These are phyloP conservation scores for Hirtodrosophila histrioides DNA, from an alignment of 2,888 invertebrate genomes.

Conservation along the genomic window DNA sequence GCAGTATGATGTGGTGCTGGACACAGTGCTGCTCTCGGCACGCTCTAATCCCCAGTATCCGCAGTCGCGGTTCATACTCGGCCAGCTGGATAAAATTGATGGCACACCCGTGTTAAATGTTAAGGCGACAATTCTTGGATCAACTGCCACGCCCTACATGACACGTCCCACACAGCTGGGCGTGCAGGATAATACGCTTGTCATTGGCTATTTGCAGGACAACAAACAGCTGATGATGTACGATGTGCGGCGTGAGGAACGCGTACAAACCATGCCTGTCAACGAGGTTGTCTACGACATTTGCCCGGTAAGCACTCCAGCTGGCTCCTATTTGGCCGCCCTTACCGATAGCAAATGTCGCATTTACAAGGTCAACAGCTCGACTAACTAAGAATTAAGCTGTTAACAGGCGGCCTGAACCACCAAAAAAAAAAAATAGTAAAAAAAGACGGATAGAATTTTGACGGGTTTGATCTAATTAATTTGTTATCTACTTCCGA, in stretches of 20 bases:
- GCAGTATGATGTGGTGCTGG: constrained; percentile 87
- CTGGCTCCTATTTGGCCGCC: constrained; percentile 86
- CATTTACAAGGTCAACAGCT: constrained; percentile 86
- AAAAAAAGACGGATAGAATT: too few species aligned
- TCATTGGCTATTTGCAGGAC: constrained; percentile 91
- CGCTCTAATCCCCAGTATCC: constrained; percentile 87
- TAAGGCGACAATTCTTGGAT: constrained; percentile 88
- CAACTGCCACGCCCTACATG: constrained; percentile 88
- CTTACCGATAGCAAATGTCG: constrained; percentile 88
- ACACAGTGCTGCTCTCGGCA: constrained; percentile 89
- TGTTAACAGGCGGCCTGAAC: constrained; percentile 23
- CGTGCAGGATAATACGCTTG: constrained; percentile 86
- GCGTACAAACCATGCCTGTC: constrained; percentile 86
- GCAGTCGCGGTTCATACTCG: constrained; percentile 86
- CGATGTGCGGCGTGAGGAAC: constrained; percentile 86
- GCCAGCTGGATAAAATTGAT: constrained; percentile 85
- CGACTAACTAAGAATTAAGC: constrained; percentile 12
- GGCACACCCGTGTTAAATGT: constrained; percentile 86
- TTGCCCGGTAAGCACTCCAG: constrained; percentile 86
- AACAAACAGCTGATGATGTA: constrained; percentile 88
- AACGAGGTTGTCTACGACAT: constrained; percentile 89
- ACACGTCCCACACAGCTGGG: constrained; percentile 84
- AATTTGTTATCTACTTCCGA: background rate
- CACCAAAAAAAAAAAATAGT: too few species aligned
- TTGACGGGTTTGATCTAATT: background rate